These are phyloP conservation scores for Flabesymbios commensalis DNA, from an alignment of 2,888 invertebrate species.

Conservation along the genomic window DNA sequence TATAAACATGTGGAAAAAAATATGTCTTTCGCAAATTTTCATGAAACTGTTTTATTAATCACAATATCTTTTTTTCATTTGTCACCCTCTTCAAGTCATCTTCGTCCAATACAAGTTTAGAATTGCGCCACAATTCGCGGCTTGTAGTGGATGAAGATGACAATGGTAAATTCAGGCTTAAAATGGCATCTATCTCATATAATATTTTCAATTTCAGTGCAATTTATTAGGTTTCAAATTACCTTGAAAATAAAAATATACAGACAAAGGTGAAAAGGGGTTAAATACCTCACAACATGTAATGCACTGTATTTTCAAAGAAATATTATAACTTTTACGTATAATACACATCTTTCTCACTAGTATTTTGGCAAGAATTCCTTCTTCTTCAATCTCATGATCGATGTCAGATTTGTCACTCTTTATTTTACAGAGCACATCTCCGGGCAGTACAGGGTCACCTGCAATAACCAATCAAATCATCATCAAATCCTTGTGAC, in stretches of 20 bases:
- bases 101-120: too few relatives aligned
- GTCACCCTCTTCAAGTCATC: too few relatives aligned
- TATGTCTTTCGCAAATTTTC: not conserved
- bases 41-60: not conserved
- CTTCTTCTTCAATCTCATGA: conserved; percentile 97
- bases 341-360: conserved; percentile 62
- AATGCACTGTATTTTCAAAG: too few relatives aligned
- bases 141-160: too few relatives aligned
- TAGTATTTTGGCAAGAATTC: conserved; percentile 92
- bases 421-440: conserved; percentile 79
- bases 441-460: conserved; percentile 64
- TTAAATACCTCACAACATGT: too few relatives aligned
- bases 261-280: not conserved
- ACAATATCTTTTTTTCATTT: too few relatives aligned
- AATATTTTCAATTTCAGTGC: too few relatives aligned
- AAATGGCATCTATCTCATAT: not conserved
- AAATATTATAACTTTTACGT: not conserved
- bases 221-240: too few relatives aligned
- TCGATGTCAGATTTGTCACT: conserved; percentile 99
- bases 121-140: too few relatives aligned
- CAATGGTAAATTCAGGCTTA: too few relatives aligned
- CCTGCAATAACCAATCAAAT: conserved; percentile 95
- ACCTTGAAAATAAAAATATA: too few relatives aligned
- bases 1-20: not conserved
- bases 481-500: conserved; percentile 65